These are phyloP conservation scores for Sarcoramphus papa DNA, from an alignment of 2,797 vertebrate species.

Conservation along the genomic window DNA sequence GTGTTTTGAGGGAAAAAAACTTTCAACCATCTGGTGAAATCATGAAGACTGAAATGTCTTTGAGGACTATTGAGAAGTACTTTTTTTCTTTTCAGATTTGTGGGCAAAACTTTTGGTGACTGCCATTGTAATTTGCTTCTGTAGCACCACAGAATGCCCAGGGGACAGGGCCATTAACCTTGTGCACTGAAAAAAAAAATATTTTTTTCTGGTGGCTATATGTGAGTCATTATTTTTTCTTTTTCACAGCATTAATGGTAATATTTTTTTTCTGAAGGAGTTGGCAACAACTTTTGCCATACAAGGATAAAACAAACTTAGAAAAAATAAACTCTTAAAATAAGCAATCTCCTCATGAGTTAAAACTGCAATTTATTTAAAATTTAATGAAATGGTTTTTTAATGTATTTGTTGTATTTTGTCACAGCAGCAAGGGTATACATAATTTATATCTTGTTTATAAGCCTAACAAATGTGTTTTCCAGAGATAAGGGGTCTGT, in stretches of 20 bases:
- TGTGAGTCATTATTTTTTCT: constrained; percentile 14
- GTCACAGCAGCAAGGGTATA: constrained; percentile 68
- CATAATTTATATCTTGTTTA: constrained; percentile 79
- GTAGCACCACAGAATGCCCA: neutral
- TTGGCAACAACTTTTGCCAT: neutral
- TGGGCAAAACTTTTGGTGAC: neutral
- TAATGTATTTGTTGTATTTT: constrained; percentile 69
- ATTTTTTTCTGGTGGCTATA: neutral
- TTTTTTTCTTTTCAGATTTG: neutral
- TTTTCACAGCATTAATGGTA: neutral
- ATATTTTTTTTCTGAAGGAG: neutral
- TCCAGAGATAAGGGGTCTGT: constrained; percentile 71
- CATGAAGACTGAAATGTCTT: neutral
- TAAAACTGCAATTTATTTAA: constrained; percentile 71
- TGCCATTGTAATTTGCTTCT: neutral
- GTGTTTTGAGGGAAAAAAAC: neutral
- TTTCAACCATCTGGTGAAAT: neutral
- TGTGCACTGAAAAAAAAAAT: neutral
- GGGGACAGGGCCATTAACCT: constrained; percentile 9
- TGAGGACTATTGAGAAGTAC: neutral
- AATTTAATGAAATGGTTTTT: constrained; percentile 70
- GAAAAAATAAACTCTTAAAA: constrained; percentile 25
- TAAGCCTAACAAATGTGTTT: constrained; percentile 77
- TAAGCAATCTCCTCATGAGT: constrained; percentile 57
- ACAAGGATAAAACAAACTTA: neutral